These are phyloP conservation scores for Bugulina stolonifera DNA, from an alignment of 2,888 invertebrate species.

Conservation along the genomic window DNA sequence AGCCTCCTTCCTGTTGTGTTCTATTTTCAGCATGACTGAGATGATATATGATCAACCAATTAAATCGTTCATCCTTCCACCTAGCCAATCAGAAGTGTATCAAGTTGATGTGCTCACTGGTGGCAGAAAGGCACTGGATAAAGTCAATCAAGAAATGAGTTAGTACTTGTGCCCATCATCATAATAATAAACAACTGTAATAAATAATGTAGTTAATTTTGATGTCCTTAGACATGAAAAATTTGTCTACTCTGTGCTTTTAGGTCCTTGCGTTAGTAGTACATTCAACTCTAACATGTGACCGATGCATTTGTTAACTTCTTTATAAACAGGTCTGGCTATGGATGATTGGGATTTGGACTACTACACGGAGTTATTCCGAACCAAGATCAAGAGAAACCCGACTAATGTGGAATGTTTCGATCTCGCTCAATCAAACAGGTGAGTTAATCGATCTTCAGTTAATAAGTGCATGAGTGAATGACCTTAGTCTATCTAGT, in stretches of 20 bases:
- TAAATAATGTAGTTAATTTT: too few species aligned
- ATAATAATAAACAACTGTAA: too few species aligned
- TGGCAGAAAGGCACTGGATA: slow-evolving; percentile 73
- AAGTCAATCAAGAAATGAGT: slow-evolving; percentile 73
- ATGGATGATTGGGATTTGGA: slow-evolving; percentile 89
- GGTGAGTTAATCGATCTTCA: slow-evolving; percentile 36
- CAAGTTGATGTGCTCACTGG: slow-evolving; percentile 74
- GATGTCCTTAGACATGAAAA: too few species aligned
- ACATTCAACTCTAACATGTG: too few species aligned
- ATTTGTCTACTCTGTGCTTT: too few species aligned
- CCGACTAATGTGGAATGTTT: slow-evolving; percentile 96
- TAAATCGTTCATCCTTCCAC: slow-evolving; percentile 58
- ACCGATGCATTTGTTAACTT: slow-evolving; percentile 72
- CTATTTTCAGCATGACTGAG: slow-evolving; percentile 89
- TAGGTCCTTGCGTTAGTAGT: too few species aligned
- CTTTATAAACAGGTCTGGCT: slow-evolving; percentile 73
- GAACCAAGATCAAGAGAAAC: slow-evolving; percentile 74
- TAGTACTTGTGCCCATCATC: too few species aligned
- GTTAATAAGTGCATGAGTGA: neutral
- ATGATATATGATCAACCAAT: slow-evolving; percentile 70
- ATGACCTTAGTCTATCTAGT: too few species aligned
- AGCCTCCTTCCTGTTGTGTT: slow-evolving; percentile 54
- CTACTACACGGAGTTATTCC: slow-evolving; percentile 81
- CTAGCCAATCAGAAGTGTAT: slow-evolving; percentile 66
- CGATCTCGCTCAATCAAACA: slow-evolving; percentile 95